phyloP scores from a whole-genome alignment of 2,888 invertebrate genomes.

The Lasioglossum morio region DNA sequence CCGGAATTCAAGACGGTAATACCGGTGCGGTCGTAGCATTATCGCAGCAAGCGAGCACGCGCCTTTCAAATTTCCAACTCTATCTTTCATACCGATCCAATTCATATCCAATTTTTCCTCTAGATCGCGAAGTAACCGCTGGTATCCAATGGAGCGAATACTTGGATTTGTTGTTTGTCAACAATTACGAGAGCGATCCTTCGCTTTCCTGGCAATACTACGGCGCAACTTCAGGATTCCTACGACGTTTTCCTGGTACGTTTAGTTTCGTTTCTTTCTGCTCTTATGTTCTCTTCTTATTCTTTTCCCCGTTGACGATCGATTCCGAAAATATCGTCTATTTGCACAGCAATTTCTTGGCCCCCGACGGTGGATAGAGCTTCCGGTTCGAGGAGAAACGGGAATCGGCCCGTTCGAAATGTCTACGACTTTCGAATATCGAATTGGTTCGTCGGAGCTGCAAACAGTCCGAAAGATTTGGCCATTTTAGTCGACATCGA shows the following conservation, averaged over 20 bases:
- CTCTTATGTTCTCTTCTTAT: neutral
- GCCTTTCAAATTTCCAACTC: neutral
- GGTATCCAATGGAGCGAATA: constrained; percentile 98
- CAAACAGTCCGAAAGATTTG: constrained; percentile 98
- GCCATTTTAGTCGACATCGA: constrained; percentile 97
- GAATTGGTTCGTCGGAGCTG: constrained; percentile 98
- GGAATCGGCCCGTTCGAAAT: constrained; percentile 86
- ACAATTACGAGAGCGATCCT: constrained; percentile 96
- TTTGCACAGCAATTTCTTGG: constrained; percentile 91
- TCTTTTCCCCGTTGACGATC: neutral
- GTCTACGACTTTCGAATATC: constrained; percentile 97
- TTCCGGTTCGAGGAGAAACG: constrained; percentile 71
- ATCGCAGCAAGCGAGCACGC: neutral
- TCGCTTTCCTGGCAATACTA: constrained; percentile 99
- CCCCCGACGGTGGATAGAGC: constrained; percentile 88
- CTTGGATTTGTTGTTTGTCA: constrained; percentile 94
- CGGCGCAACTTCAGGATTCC: constrained; percentile 97
- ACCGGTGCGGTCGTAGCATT: neutral
- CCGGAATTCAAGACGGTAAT: constrained; percentile 90
- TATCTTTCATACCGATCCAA: neutral
- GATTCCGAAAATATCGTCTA: neutral
- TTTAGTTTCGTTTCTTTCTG: neutral
- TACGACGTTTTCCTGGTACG: constrained; percentile 96
- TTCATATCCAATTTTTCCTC: constrained; percentile 57
- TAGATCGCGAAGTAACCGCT: constrained; percentile 93